Percentiles rank a stretch among this genome's conserved stretches.
These are phyloP conservation scores for Thera britannica DNA, from an alignment of 2,888 invertebrate genomes.

Conservation along the genomic window DNA sequence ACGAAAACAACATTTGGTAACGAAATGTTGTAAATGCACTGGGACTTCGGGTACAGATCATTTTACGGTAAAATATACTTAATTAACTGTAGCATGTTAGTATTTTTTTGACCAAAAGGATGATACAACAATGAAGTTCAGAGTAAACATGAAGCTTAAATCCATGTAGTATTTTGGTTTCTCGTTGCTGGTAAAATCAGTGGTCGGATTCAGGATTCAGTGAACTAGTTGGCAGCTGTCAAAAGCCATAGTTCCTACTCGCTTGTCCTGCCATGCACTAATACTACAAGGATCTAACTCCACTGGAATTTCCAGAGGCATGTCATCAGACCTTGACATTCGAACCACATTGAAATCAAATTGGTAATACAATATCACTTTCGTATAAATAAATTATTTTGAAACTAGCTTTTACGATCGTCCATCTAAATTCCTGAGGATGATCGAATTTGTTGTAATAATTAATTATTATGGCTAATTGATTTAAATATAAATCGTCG, in stretches of 20 bases:
- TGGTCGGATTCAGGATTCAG: conserved; percentile 22
- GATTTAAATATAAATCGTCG: conserved; percentile 12
- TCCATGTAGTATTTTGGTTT: neutral
- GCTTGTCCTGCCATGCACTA: conserved; percentile 13
- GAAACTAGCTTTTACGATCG: conserved; percentile 41
- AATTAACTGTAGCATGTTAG: too few relatives aligned
- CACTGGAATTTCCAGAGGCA: conserved; percentile 38
- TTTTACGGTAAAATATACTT: too few relatives aligned
- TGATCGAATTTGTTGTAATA: conserved; percentile 29
- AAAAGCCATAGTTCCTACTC: conserved; percentile 28
- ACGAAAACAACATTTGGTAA: too few relatives aligned
- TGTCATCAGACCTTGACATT: conserved; percentile 45
- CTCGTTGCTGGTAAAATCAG: neutral
- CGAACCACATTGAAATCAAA: conserved; percentile 38
- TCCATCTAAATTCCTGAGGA: conserved; percentile 32
- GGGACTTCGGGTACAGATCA: too few relatives aligned
- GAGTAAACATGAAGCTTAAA: too few relatives aligned
- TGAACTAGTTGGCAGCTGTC: conserved; percentile 32
- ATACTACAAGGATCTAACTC: conserved; percentile 35
- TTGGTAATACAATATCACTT: conserved; percentile 44
- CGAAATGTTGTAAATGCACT: too few relatives aligned
- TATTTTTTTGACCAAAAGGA: too few relatives aligned
- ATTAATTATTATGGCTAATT: conserved; percentile 21
- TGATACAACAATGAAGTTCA: too few relatives aligned
- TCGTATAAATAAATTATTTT: conserved; percentile 37